These are phyloP conservation scores for Calycopis cecrops DNA, from an alignment of 1,140 invertebrate genomes.

Conservation along the genomic window DNA sequence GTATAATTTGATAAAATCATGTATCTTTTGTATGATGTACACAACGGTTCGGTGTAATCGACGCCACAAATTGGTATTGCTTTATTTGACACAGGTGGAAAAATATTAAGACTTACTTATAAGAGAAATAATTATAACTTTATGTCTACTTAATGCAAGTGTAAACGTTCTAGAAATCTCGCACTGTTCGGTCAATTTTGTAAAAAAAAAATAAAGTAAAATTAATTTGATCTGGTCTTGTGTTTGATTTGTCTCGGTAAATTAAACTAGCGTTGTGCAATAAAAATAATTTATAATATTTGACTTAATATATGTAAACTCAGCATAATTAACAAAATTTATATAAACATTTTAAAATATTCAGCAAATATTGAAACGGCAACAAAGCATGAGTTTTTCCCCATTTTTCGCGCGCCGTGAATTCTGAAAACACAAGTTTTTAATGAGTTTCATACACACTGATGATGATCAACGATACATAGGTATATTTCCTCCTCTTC, in stretches of 20 bases:
- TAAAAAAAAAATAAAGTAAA: slow-evolving; percentile 71
- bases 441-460: no score
- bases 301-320: slow-evolving; percentile 70
- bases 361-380: slow-evolving; percentile 70
- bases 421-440: slow-evolving; percentile 26
- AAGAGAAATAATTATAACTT: slow-evolving; percentile 71
- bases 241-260: slow-evolving; percentile 43
- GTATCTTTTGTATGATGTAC: slow-evolving; percentile 64
- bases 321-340: slow-evolving; percentile 69
- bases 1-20: slow-evolving; percentile 61
- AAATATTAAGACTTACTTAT: slow-evolving; percentile 68
- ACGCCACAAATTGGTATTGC: slow-evolving; percentile 49
- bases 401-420: slow-evolving; percentile 28
- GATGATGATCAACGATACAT: no score
- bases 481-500: no score
- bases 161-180: slow-evolving; percentile 75
- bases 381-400: slow-evolving; percentile 57
- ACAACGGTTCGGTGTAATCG: slow-evolving; percentile 41
- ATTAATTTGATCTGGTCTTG: slow-evolving; percentile 56
- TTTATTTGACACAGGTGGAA: slow-evolving; percentile 70
- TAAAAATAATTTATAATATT: slow-evolving; percentile 74
- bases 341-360: slow-evolving; percentile 70
- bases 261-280: slow-evolving; percentile 51
- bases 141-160: slow-evolving; percentile 75
- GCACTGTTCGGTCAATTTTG: slow-evolving; percentile 75